A percentile compares a stretch with the other conserved stretches of the same genome.
phyloP scores from a whole-genome alignment of 2,113 vertebrate species.

The Mesembrinibis cayennensis region DNA sequence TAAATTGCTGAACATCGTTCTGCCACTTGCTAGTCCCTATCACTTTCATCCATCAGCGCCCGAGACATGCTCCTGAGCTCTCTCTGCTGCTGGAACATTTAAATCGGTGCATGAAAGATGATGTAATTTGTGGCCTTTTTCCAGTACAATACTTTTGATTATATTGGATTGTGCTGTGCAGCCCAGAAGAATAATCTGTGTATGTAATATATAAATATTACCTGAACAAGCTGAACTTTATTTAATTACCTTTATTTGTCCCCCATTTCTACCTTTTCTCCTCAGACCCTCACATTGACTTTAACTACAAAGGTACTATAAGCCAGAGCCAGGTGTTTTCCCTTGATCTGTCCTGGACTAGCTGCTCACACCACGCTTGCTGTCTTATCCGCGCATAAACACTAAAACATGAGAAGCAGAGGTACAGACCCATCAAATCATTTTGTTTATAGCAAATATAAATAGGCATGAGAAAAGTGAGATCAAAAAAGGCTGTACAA shows the following conservation, averaged over 20 bases:
- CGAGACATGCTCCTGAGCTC: not conserved
- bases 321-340: not conserved
- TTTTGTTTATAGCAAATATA: not conserved
- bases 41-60: not conserved
- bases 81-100: not conserved
- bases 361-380: not conserved
- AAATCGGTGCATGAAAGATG: not conserved
- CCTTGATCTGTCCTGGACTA: not conserved
- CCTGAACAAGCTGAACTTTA: not conserved
- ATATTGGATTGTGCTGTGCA: not conserved
- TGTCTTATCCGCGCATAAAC: not conserved
- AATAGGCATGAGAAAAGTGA: not conserved
- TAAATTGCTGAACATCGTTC: not conserved
- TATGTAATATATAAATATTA: not conserved
- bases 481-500: not conserved
- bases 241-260: not conserved
- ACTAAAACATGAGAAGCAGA: not conserved
- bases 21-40: not conserved
- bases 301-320: not conserved
- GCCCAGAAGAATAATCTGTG: not conserved
- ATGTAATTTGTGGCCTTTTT: constrained; percentile 17
- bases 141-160: constrained; percentile 3
- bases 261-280: not conserved
- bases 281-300: not conserved
- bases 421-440: not conserved